Percentiles rank a stretch among this genome's conserved stretches.
Evolutionary conservation across 2,797 vertebrate species (phyloP).

Genomic region (Schizothorax lantsangensis): DNA sequence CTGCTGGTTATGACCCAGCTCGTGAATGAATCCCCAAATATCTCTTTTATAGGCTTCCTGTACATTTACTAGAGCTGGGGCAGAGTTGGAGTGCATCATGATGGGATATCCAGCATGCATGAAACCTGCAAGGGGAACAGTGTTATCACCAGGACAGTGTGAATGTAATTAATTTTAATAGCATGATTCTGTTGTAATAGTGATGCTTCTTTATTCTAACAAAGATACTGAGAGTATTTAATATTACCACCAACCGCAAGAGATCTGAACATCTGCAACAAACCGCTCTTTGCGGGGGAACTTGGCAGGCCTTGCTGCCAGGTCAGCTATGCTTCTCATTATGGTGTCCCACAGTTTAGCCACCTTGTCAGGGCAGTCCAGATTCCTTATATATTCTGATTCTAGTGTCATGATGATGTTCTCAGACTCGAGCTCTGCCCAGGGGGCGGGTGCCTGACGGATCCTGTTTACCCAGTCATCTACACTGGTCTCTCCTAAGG

Average conservation of each 20-base stretch:
- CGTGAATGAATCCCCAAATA: conserved; percentile 88
- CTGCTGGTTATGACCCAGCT: conserved; percentile 93
- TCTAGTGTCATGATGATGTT: conserved; percentile 86
- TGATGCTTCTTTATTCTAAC: not conserved
- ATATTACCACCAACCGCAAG: conserved; percentile 69
- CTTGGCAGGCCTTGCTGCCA: conserved; percentile 79
- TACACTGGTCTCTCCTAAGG: conserved; percentile 62
- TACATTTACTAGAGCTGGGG: conserved; percentile 65
- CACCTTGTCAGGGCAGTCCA: conserved; percentile 77
- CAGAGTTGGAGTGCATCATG: conserved; percentile 79
- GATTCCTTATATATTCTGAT: conserved; percentile 70
- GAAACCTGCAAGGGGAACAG: conserved; percentile 75
- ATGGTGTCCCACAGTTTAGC: conserved; percentile 82
- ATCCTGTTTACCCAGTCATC: conserved; percentile 60
- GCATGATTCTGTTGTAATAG: not conserved
- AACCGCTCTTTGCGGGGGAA: conserved; percentile 86
- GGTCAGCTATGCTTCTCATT: conserved; percentile 80
- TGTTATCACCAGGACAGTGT: not conserved
- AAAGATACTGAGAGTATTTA: not conserved
- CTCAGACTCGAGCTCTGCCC: conserved; percentile 90
- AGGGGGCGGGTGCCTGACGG: conserved; percentile 79
- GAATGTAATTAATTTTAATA: not conserved
- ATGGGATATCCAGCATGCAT: conserved; percentile 93
- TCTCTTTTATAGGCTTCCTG: conserved; percentile 53
- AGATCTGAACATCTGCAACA: conserved; percentile 90